A percentile compares a stretch with the other conserved stretches of the same genome.
phyloP scores from a whole-genome alignment of 2,113 vertebrate genomes.

The Epinephelus lanceolatus region DNA sequence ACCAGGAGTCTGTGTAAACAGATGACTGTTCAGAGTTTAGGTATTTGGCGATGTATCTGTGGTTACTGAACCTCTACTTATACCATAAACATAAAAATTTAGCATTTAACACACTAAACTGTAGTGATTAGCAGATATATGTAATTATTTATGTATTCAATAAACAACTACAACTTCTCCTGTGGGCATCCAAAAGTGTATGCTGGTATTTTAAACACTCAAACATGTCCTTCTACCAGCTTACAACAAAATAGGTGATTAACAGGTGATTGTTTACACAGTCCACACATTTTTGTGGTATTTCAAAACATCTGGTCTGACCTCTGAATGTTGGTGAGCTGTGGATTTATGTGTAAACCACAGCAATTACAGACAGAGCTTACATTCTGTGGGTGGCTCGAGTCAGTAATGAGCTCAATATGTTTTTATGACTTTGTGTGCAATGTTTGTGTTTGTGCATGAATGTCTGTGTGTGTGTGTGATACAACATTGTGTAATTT shows the following conservation, averaged over 20 bases:
- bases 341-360: slow-evolving; percentile 20
- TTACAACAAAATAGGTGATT: not conserved
- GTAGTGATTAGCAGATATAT: no score
- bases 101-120: no score
- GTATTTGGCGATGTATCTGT: no score
- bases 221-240: no score
- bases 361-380: slow-evolving; percentile 22
- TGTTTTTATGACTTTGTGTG: slow-evolving; percentile 29
- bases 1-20: no score
- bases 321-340: slow-evolving; percentile 18
- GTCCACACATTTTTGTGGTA: slow-evolving; percentile 32
- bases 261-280: slow-evolving; percentile 41
- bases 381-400: slow-evolving; percentile 13
- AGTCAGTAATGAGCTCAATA: slow-evolving; percentile 26
- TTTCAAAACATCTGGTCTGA: slow-evolving; percentile 36
- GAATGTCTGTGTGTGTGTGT: slow-evolving; percentile 12
- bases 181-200: no score
- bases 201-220: no score
- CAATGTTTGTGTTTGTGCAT: not conserved
- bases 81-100: no score
- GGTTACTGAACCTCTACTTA: no score
- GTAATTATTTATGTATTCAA: no score
- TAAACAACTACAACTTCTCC: no score
- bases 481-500: slow-evolving; percentile 15
- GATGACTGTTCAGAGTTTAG: no score